Percentiles rank a stretch among this genome's conserved stretches.
These are phyloP conservation scores for Monochamus alternatus DNA, from an alignment of 2,888 invertebrate species.

Conservation along the genomic window DNA sequence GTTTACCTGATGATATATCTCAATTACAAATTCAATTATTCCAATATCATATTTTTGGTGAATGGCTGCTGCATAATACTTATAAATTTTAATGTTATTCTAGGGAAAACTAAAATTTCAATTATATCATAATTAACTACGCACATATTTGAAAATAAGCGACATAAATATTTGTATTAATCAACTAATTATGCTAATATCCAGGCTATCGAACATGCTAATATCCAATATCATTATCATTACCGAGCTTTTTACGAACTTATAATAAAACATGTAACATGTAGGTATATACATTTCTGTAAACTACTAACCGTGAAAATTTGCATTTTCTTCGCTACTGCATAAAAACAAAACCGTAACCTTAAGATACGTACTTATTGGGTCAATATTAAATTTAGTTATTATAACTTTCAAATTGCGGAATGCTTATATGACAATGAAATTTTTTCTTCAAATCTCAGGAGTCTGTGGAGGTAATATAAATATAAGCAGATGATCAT, in stretches of 20 bases:
- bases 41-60: too few species aligned
- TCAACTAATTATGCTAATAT: constrained; percentile 17
- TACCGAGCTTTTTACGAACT: background rate
- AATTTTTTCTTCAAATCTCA: constrained; percentile 50
- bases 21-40: too few species aligned
- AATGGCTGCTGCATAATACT: background rate
- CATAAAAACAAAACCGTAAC: constrained; percentile 45
- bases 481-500: constrained; percentile 44
- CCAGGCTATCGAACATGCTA: background rate
- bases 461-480: constrained; percentile 53
- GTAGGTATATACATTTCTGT: constrained; percentile 19
- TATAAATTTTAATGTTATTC: background rate
- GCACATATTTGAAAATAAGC: background rate
- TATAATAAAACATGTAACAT: background rate
- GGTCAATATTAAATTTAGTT: constrained; percentile 47
- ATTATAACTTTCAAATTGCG: constrained; percentile 45
- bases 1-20: too few species aligned
- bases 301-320: constrained; percentile 37
- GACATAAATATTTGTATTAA: background rate
- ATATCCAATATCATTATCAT: constrained; percentile 2
- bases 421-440: constrained; percentile 47
- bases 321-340: constrained; percentile 35
- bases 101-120: background rate
- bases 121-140: background rate
- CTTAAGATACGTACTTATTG: constrained; percentile 44